These are phyloP conservation scores for Drosophila tsacasi DNA, from an alignment of 1,140 invertebrate genomes.

Conservation along the genomic window DNA sequence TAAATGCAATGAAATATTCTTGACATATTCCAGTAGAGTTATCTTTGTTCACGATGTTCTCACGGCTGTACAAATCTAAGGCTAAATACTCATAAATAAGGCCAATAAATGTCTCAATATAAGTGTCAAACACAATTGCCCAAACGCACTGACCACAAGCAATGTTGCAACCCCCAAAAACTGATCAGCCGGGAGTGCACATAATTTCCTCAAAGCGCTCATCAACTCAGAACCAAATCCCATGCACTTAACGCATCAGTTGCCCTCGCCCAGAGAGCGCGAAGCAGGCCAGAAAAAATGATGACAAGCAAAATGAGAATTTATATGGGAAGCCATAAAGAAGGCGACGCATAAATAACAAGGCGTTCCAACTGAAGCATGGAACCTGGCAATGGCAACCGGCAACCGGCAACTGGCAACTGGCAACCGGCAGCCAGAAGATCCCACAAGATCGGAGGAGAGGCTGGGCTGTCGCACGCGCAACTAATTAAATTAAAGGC, in stretches of 20 bases:
- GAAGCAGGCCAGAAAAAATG: conserved; percentile 54
- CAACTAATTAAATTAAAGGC: conserved; percentile 80
- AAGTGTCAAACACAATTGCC: conserved; percentile 18
- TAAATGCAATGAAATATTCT: not conserved
- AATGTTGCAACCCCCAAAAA: conserved; percentile 7
- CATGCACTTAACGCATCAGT: conserved; percentile 57
- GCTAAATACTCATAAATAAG: not conserved
- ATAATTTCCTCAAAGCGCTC: conserved; percentile 53
- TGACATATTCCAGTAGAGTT: not conserved
- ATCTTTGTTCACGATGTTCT: not conserved
- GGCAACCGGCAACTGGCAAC: not conserved
- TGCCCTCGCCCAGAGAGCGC: conserved; percentile 23
- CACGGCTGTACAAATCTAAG: not conserved
- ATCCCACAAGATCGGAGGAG: conserved; percentile 10
- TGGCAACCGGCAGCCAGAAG: conserved; percentile 31
- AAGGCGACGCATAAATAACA: conserved; percentile 76
- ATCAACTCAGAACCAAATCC: conserved; percentile 35
- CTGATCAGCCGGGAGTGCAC: conserved; percentile 12
- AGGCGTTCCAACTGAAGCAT: conserved; percentile 66
- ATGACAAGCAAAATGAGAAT: conserved; percentile 77
- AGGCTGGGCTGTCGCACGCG: conserved; percentile 60
- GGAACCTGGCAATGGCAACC: conserved; percentile 55
- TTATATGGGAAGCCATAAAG: conserved; percentile 82
- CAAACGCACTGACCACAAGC: conserved; percentile 11
- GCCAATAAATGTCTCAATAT: conserved; percentile 3